Conservation (phyloP, 64 coral and sea anemone genomes). For the Montipora capricornis region DNA sequence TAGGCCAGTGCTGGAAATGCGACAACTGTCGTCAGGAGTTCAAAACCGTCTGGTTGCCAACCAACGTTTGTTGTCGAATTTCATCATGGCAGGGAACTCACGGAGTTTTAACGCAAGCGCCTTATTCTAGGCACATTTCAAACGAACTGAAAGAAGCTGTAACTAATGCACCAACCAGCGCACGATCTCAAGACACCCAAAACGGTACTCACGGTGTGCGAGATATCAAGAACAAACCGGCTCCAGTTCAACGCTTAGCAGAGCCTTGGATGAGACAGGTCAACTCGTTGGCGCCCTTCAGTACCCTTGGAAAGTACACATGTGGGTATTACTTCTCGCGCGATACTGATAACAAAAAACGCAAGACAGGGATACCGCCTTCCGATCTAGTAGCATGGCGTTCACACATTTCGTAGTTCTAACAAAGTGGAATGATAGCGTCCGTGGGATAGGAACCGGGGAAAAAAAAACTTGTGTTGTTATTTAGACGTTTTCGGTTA, state of each 20-base stretch:
- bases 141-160: constrained; percentile 25
- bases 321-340: constrained; percentile 94
- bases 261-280: constrained; percentile 70
- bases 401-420: constrained; percentile 56
- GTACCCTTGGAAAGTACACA: constrained; percentile 88
- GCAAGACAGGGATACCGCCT: constrained; percentile 97
- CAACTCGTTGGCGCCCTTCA: constrained; percentile 88
- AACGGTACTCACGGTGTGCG: not conserved
- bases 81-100: constrained; percentile 6
- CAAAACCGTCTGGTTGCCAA: constrained; percentile 87
- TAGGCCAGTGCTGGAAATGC: constrained; percentile 86
- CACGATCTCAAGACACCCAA: not conserved
- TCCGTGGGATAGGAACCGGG: not conserved
- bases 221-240: not conserved
- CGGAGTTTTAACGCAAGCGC: constrained; percentile 10
- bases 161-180: constrained; percentile 12
- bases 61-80: constrained; percentile 89
- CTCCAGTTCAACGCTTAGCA: constrained; percentile 47
- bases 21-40: constrained; percentile 90
- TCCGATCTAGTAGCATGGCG: constrained; percentile 95
- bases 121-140: constrained; percentile 53
- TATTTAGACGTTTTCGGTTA: not conserved
- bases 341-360: constrained; percentile 91
- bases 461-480: not conserved
- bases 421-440: not conserved